These are phyloP conservation scores for Tetragonisca angustula DNA, from an alignment of 2,888 invertebrate species.

Conservation along the genomic window DNA sequence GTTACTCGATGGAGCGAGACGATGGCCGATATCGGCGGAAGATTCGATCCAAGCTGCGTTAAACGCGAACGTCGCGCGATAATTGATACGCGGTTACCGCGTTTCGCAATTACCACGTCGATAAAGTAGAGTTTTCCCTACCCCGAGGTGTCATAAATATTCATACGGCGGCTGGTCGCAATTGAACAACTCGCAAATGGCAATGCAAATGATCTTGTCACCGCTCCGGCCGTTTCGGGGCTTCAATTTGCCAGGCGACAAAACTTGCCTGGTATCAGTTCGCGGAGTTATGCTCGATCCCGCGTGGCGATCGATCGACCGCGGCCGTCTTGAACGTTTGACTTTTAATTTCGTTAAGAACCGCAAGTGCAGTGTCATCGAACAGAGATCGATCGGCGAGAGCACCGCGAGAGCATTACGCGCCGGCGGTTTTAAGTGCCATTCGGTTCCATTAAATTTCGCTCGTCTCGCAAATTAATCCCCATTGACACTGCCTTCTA, in stretches of 20 bases:
- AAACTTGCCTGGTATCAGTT: background rate
- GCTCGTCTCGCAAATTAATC: conserved; percentile 51
- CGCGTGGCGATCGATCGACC: background rate
- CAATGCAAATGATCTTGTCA: conserved; percentile 21
- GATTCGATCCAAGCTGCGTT: conserved; percentile 12
- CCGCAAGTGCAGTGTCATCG: background rate
- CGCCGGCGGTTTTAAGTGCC: conserved; percentile 17
- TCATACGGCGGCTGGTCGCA: conserved; percentile 32
- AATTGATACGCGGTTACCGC: conserved; percentile 24
- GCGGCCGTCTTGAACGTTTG: background rate
- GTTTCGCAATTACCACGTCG: conserved; percentile 31
- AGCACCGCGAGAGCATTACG: background rate
- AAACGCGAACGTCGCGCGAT: conserved; percentile 9
- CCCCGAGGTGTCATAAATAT: conserved; percentile 54
- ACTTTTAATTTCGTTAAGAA: background rate
- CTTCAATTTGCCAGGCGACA: background rate
- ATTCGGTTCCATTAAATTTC: conserved; percentile 40
- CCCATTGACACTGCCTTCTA: conserved; percentile 43
- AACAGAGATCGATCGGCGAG: background rate
- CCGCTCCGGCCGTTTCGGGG: background rate
- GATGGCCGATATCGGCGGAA: conserved; percentile 4
- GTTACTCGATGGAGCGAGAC: background rate
- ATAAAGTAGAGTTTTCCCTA: conserved; percentile 35
- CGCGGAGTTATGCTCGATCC: no score
- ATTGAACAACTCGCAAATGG: conserved; percentile 10